These are phyloP conservation scores for Botia kubotai DNA, from an alignment of 2,797 vertebrate species.

Conservation along the genomic window DNA sequence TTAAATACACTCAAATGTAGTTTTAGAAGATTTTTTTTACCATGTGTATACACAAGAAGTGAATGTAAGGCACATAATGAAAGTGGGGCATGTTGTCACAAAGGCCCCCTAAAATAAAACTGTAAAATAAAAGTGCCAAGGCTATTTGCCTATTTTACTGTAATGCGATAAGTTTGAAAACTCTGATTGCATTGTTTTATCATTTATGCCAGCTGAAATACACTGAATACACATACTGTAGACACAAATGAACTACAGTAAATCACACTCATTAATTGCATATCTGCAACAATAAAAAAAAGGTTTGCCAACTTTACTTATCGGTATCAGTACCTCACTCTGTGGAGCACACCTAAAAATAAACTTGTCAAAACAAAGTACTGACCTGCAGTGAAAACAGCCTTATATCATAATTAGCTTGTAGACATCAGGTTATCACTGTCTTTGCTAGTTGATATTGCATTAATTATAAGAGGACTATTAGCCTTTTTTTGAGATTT, in stretches of 20 bases:
- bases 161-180: background rate
- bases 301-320: background rate
- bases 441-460: background rate
- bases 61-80: background rate
- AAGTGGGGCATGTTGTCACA: background rate
- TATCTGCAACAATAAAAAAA: background rate
- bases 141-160: conserved; percentile 15
- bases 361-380: background rate
- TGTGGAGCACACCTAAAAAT: background rate
- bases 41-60: too few species aligned
- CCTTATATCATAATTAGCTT: background rate
- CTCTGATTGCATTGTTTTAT: background rate
- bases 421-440: background rate
- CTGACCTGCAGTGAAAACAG: background rate
- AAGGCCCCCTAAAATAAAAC: conserved; percentile 34
- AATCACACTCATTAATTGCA: background rate
- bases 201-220: conserved; percentile 3
- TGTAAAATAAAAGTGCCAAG: background rate
- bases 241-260: background rate
- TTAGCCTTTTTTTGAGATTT: background rate
- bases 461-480: background rate
- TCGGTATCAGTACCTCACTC: background rate
- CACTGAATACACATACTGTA: background rate
- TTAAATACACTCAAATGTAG: too few species aligned
- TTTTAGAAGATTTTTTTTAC: too few species aligned